Base-by-base conservation (phyloP, 2,888 invertebrate species). In the Furcula furcula region DNA sequence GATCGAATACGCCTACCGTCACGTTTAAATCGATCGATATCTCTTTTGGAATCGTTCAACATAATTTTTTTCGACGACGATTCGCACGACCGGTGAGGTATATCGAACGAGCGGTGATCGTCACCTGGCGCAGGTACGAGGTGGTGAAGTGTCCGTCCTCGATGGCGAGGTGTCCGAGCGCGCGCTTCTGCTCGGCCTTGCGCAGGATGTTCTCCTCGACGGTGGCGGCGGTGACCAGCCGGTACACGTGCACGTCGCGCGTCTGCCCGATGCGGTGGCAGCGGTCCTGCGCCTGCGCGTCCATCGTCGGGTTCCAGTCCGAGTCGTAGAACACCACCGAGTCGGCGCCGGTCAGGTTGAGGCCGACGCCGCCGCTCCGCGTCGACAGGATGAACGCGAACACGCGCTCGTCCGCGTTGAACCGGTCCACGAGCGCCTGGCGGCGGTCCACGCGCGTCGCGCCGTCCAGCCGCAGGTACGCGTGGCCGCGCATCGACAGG, bases 271-370 rank as follows among this genome's bases (percentile, higher is more conserved):
- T 99, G 64, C 99, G 93, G 90, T 99, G 99, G 81, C 98, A 98
- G 57, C 98, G 92, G 89, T 97, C 97, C 84, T 97, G 97, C 47
- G 97, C 97, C 70, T 86, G 86, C 42, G 98, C 98, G 90, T 99
- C 99, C 98, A 99, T 99, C 3, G 98, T 99, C 31, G 99, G 99
- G 91, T 99, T 99, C 99, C 98, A 99, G 88, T 99, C 98, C 45
- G 98, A 98, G 90, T 99, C 99, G 84, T 99, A 99, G 90, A 99
- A 99, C 76, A 99, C 95, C 55, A 99, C 99, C 60, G 98, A 97
- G 89, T 99, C 99, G 26, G 99, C 99, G 51, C 99, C 99, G 18
- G 98, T 99, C 55, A 99, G 91, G 91, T 99, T 99, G 29, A 99
- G 96, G 34, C 99, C 99, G 27, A 99, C 94, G 65, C 99, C 99